phyloP scores from a whole-genome alignment of 1,140 invertebrate species.

The Bombus ignitus region DNA sequence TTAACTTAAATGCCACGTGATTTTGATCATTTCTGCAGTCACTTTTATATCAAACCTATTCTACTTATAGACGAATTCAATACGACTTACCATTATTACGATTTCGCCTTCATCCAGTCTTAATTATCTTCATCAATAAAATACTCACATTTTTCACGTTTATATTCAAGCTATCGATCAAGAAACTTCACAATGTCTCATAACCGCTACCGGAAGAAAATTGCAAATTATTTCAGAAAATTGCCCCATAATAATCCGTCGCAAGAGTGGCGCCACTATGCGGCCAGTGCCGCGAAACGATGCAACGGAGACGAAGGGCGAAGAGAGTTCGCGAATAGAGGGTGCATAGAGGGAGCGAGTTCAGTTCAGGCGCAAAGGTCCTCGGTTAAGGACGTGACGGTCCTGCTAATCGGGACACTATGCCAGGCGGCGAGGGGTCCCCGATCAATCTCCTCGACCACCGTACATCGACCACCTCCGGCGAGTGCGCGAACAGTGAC shows the following conservation, averaged over 20 bases:
- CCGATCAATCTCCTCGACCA: slow-evolving; percentile 73
- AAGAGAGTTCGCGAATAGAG: background rate
- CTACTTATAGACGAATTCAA: background rate
- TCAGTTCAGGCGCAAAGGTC: slow-evolving; percentile 74
- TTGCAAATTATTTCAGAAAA: background rate
- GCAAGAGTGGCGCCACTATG: slow-evolving; percentile 21
- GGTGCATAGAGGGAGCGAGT: slow-evolving; percentile 38
- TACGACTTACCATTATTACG: background rate
- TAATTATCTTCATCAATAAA: too few relatives aligned
- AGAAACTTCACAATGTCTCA: background rate
- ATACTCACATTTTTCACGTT: background rate
- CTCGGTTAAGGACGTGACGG: slow-evolving; percentile 75
- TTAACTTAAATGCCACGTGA: background rate
- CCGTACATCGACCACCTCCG: slow-evolving; percentile 47
- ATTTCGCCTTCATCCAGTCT: too few relatives aligned
- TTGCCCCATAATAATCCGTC: background rate
- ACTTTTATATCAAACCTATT: background rate
- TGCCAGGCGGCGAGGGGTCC: slow-evolving; percentile 82
- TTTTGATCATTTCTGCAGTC: background rate
- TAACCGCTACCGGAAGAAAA: background rate
- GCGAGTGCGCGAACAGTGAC: slow-evolving; percentile 68
- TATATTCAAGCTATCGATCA: too few relatives aligned
- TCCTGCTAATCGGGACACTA: slow-evolving; percentile 75
- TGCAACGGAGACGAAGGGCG: slow-evolving; percentile 3
- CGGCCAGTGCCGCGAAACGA: background rate